Conservation (phyloP, 2,888 invertebrate genomes). For the Orgyia antiqua region DNA sequence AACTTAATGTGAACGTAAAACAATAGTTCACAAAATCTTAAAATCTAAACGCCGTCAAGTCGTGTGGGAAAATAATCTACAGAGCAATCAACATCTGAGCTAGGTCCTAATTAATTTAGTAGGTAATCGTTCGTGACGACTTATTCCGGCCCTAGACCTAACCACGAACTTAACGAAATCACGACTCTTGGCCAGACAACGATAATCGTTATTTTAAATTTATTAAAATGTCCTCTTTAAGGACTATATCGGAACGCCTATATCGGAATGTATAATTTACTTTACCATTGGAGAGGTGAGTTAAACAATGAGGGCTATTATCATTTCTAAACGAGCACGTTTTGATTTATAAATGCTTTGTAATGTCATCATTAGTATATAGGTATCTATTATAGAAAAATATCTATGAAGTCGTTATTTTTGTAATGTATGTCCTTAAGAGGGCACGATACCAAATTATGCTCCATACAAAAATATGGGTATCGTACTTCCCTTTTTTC, state of each 20-base stretch:
- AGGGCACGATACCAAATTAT: too few relatives aligned
- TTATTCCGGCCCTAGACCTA: conserved; percentile 68
- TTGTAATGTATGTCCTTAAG: too few relatives aligned
- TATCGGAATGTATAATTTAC: conserved; percentile 77
- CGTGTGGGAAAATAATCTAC: conserved; percentile 77
- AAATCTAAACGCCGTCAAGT: conserved; percentile 59
- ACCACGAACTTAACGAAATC: conserved; percentile 77
- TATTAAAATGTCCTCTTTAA: conserved; percentile 77
- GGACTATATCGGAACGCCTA: conserved; percentile 73
- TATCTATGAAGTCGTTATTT: too few relatives aligned
- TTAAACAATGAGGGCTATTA: conserved; percentile 66
- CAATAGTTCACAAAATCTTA: conserved; percentile 61
- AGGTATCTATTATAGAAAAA: too few relatives aligned
- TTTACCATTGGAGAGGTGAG: conserved; percentile 59
- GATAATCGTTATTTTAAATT: conserved; percentile 79
- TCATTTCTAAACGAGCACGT: conserved; percentile 53
- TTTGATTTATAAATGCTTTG: conserved; percentile 40
- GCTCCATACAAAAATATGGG: too few relatives aligned
- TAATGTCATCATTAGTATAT: conserved; percentile 27
- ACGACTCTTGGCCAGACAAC: conserved; percentile 72
- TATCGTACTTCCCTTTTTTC: too few relatives aligned
- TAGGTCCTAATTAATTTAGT: conserved; percentile 77
- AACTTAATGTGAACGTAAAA: conserved; percentile 35
- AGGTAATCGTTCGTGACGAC: conserved; percentile 78
- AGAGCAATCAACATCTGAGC: conserved; percentile 72